These are phyloP conservation scores for Selene dorsalis DNA, from an alignment of 2,797 vertebrate species.

Conservation along the genomic window DNA sequence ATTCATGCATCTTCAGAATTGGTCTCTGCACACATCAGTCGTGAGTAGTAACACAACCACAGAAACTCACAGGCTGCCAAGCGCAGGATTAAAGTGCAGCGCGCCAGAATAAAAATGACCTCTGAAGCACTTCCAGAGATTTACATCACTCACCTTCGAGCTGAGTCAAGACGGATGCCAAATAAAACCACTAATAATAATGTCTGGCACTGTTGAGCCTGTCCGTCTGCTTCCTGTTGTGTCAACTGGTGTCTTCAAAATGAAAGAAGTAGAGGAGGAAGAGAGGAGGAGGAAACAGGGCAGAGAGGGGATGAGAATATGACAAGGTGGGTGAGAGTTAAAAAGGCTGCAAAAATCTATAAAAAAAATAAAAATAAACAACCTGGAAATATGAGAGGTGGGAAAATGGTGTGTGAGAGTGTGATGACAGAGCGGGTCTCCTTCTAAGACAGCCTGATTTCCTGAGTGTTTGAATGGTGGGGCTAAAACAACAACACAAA, in stretches of 20 bases:
- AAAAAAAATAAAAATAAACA: too few species aligned
- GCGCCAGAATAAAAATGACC: background rate
- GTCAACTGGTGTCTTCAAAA: constrained; percentile 26
- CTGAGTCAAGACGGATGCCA: background rate
- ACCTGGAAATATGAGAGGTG: constrained; percentile 17
- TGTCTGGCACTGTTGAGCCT: background rate
- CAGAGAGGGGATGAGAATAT: background rate
- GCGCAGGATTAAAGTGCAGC: constrained; percentile 9
- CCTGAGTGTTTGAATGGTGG: constrained; percentile 56
- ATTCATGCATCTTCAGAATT: background rate
- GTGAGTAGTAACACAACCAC: background rate
- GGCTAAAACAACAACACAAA: constrained; percentile 68
- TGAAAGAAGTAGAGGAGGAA: background rate
- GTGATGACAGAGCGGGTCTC: constrained; percentile 58
- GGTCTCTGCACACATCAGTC: background rate
- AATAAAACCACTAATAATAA: constrained; percentile 20
- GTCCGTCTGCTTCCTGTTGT: constrained; percentile 9
- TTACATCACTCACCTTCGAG: constrained; percentile 6
- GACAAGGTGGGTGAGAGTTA: background rate
- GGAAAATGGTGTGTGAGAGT: constrained; percentile 27
- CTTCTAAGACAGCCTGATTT: constrained; percentile 62
- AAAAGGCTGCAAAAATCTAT: background rate
- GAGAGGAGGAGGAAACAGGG: background rate
- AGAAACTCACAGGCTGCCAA: constrained; percentile 7
- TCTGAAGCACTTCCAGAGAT: constrained; percentile 10